These are phyloP conservation scores for Thysanoteuthis rhombus DNA, from an alignment of 2,888 invertebrate species.

Conservation along the genomic window DNA sequence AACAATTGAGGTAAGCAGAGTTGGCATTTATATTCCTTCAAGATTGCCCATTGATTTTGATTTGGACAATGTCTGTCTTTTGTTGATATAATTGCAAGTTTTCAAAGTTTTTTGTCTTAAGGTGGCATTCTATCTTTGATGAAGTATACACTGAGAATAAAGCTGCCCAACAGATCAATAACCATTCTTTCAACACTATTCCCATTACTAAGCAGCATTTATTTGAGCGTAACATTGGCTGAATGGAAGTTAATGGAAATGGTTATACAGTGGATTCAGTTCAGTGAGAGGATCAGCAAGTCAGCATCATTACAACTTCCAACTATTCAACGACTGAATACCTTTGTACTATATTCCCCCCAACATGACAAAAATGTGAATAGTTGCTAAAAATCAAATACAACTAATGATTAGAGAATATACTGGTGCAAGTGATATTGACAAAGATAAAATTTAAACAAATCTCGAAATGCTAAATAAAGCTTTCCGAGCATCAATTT, in stretches of 20 bases:
- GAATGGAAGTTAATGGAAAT: background rate
- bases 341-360: too few species aligned
- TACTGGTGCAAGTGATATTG: too few species aligned
- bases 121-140: background rate
- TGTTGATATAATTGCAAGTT: background rate
- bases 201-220: background rate
- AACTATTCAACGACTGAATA: background rate
- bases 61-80: background rate
- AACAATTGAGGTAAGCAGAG: background rate
- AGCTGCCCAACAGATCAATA: background rate
- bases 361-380: too few species aligned
- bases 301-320: background rate
- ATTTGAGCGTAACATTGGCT: background rate
- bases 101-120: background rate
- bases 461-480: too few species aligned
- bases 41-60: background rate
- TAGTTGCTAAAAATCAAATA: too few species aligned
- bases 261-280: background rate
- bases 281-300: background rate
- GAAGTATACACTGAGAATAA: background rate
- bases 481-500: too few species aligned
- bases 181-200: background rate
- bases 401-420: too few species aligned
- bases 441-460: too few species aligned
- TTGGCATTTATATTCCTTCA: slow-evolving; percentile 12